phyloP scores from a whole-genome alignment of 2,797 vertebrate genomes.

The Amphiprion clarkii region DNA sequence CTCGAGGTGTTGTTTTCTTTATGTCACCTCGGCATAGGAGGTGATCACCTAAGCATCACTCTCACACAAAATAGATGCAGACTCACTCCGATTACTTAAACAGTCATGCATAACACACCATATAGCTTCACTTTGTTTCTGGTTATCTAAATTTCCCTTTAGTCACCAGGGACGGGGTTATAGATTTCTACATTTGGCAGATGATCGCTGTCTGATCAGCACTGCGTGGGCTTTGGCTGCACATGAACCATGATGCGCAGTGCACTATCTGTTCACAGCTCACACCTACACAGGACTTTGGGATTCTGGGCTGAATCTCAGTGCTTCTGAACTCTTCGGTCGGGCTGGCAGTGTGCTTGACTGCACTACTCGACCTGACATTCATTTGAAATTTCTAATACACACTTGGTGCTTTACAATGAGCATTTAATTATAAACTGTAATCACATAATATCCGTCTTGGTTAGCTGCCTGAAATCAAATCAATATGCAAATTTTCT shows the following conservation, averaged over 20 bases:
- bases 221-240: slow-evolving; percentile 69
- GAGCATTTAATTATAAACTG: slow-evolving; percentile 47
- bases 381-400: slow-evolving; percentile 19
- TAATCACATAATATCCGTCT: slow-evolving; percentile 48
- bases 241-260: slow-evolving; percentile 63
- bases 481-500: slow-evolving; percentile 52
- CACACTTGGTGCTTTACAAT: slow-evolving; percentile 39
- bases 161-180: slow-evolving; percentile 31
- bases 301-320: slow-evolving; percentile 56
- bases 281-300: slow-evolving; percentile 76
- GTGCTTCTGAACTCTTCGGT: slow-evolving; percentile 48
- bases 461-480: slow-evolving; percentile 40
- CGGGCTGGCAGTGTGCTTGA: slow-evolving; percentile 47
- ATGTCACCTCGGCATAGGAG: background rate
- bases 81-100: slow-evolving; percentile 8
- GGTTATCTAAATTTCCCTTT: slow-evolving; percentile 15
- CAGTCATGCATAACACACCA: background rate
- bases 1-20: slow-evolving; percentile 25
- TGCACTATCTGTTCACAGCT: slow-evolving; percentile 60
- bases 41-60: slow-evolving; percentile 16
- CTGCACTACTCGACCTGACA: slow-evolving; percentile 49
- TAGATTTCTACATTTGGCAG: slow-evolving; percentile 69
- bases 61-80: slow-evolving; percentile 10
- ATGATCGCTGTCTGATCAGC: slow-evolving; percentile 69
- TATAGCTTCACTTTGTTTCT: slow-evolving; percentile 3